Base-by-base conservation (phyloP, 2,888 invertebrate genomes). In the Trissonchulus sp. region DNA sequence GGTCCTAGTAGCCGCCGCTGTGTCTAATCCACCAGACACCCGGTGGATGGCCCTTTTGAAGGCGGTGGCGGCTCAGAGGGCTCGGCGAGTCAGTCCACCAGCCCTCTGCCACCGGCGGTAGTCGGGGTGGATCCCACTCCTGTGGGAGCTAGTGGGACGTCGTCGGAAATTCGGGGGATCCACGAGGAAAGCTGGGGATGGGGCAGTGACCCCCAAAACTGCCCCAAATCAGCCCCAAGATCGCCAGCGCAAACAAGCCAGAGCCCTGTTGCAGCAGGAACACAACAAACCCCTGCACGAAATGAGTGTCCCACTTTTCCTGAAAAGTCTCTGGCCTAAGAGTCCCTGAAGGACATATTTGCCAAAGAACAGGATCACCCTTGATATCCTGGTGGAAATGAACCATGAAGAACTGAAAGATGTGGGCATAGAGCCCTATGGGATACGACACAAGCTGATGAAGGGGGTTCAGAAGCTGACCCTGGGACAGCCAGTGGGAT, bases 301-400 rank as follows among this genome's bases (percentile, higher is more conserved):
- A 23, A 82, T 86, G 78, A 85, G 83, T 76, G 84, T 91, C 1
- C 86, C 88, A 2, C 89, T 90, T 38, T 93, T 94, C 88, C 88
- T 94, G 0, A 87, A 77, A 83, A 92, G 91, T 81, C 88, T 96
- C 81, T 92, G 93, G n/a, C n/a, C 34, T 86, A 97, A 75, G 94
- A 95, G 78, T 93, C 94, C 84, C 87, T 97, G 63, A 88, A 89
- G n/a, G 90, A 93, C 77, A 88, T 94, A 30, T 90, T 97, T 82
- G 95, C 96, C 81, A 89, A 93, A 1, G 97, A 97, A 83, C 94
- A 96, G 85, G 81, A 97, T 98, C 76, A 93, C 94, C 0, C 88
- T 96, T 82, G 96, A 97, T 84, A 95, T 98, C 81, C 87, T 98
- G 28, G 91, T 93, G 0, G 97, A 98, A 87, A 97, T 98, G 97